Evolutionary conservation across 2,797 vertebrate species (phyloP), one percentile per base, ranked within the genome.

Genomic region (Gobio occitaniae): DNA sequence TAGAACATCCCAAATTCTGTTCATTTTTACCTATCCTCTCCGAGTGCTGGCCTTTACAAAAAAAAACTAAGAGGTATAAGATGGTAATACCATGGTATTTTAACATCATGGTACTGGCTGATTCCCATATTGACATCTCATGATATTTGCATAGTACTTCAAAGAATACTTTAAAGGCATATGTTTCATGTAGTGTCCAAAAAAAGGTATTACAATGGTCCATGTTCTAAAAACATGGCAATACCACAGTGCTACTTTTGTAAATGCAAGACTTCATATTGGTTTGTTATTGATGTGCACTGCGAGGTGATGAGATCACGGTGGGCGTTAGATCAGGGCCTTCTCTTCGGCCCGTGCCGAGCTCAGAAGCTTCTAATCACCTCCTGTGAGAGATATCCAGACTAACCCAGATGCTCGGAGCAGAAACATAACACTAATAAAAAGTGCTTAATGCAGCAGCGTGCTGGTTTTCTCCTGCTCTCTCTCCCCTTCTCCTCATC

Each of bases 401-500:
- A 79, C 61, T 47, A 74, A 72, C 54, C 54, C 44, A 78, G 83
- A 72, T 66, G 63, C 69, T 65, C 52, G 9, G 54, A 77, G 70
- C 54, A 75, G 80, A 83, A 70, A 76, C 76, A 80, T n/a, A 80
- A 75, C 75, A 59, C 74, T 87, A 78, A 90, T 63, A 89, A 82
- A 36, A 84, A 84, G 59, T 77, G 65, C 77, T 87, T 84, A 84
- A 87, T 76, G 84, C 72, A 56, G 54, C 41, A 41, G 48, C 82
- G 38, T 47, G 59, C 54, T 63, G 72, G 59, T 88, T 76, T 78
- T 77, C 82, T 86, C 68, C 82, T 74, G 38, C 75, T 36, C 71
- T 69, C 38, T 66, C 83, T 80, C 79, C 63, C 47, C 47, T 82
- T 79, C 61, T 76, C n/a, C 25, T 71, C 56, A 84, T 82, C 75